Evolutionary conservation across 1,140 invertebrate genomes (phyloP), one percentile per base, ranked within the genome.

Genomic region (Musca vetustissima): DNA sequence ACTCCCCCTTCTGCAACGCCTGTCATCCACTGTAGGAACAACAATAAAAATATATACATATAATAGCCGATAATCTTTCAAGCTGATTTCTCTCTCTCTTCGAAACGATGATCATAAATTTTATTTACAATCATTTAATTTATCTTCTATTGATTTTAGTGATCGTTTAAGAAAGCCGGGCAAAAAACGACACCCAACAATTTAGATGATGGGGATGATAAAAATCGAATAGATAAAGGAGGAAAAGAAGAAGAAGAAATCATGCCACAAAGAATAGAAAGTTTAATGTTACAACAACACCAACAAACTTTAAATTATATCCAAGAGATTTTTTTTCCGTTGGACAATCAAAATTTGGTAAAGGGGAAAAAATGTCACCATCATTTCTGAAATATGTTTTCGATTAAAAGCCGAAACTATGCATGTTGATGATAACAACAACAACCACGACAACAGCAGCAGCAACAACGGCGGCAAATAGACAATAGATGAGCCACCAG

Each of bases 371-470:
- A 61, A 32, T 61, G 57, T 61, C 57, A 61, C 57, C 57, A 61
- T 61, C 17, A 61, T 61, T 61, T 61, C 57, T 36, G 24, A 61
- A 61, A 61, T 61, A 61, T 61, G 19, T 61, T 43, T 61, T 61
- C 57, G 57, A 43, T 61, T 19, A 22, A 19, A 9, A 52, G 21
- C 7, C 21, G 21, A 52, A 43, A 43, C 36, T 43, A 43, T 43
- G 3, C 28, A 28, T 4, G 36, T 8, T 13, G 36, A 52, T 21
- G 21, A 7, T 36, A 36, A 59, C 9, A 32, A 11, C 25, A 59
- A 32, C 4, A 55, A 55, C 53, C 24, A 9, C 14, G 25, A 25
- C 19, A 55, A 19, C 3, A 53, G 17, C 3, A 59, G n/a, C 24
- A 59, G 13, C 55, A 59, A 59, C 55, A 59, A 28, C 36, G 36